A percentile compares a stretch with the other conserved stretches of the same genome.
phyloP scores from a whole-genome alignment of 30 jellyfish, hydroid and myxozoan genomes.

The Aurelia sp. region DNA sequence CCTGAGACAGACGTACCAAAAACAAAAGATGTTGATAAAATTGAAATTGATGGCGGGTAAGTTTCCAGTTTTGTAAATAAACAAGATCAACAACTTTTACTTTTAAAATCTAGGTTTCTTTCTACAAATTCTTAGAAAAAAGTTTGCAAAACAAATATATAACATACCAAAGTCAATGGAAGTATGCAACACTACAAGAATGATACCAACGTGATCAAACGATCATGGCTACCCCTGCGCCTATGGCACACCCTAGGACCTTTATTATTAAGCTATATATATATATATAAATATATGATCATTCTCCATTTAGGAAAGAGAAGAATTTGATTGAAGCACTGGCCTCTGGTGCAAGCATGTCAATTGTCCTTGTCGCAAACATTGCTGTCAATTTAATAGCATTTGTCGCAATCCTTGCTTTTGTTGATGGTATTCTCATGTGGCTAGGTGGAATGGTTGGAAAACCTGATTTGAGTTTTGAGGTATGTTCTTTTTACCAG shows the following conservation, averaged over 20 bases:
- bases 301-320: conserved; percentile 49
- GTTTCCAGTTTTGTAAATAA: neutral
- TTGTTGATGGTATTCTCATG: conserved; percentile 61
- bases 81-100: no score
- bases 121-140: no score
- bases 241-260: no score
- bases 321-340: conserved; percentile 69
- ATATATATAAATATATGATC: no score
- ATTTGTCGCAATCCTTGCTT: conserved; percentile 72
- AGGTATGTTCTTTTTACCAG: conserved; percentile 18
- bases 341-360: conserved; percentile 86
- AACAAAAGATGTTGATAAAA: conserved; percentile 49
- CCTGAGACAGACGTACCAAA: conserved; percentile 79
- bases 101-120: no score
- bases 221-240: no score
- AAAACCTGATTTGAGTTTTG: conserved; percentile 36
- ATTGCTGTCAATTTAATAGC: conserved; percentile 86
- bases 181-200: no score
- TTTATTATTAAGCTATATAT: no score
- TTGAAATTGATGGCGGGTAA: conserved; percentile 64
- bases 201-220: no score
- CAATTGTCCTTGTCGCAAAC: conserved; percentile 81
- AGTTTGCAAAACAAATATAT: no score
- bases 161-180: no score
- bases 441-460: conserved; percentile 83